phyloP scores from a whole-genome alignment of 1,140 invertebrate species.

The Tetragnatha versicolor region DNA sequence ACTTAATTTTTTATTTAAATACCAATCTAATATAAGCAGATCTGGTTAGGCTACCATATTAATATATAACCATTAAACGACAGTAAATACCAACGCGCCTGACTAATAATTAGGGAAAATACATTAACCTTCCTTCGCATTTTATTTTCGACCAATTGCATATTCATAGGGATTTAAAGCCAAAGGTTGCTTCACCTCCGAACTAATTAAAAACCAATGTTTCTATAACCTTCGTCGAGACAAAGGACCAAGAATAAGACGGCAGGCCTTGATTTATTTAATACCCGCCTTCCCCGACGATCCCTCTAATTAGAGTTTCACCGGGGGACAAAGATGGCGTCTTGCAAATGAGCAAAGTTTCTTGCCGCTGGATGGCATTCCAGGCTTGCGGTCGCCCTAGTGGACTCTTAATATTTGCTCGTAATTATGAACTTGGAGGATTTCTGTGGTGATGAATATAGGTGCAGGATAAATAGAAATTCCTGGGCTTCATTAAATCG shows the following conservation, averaged over 20 bases:
- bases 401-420: not conserved
- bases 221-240: conserved; percentile 17
- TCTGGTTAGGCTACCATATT: too few relatives aligned
- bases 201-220: conserved; percentile 29
- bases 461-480: not conserved
- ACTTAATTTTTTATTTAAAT: too few relatives aligned
- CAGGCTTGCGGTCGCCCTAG: not conserved
- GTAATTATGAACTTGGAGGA: conserved; percentile 13
- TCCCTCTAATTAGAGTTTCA: conserved; percentile 19
- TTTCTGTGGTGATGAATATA: not conserved
- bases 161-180: too few relatives aligned
- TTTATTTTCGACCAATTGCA: too few relatives aligned
- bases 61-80: too few relatives aligned
- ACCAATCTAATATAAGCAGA: too few relatives aligned
- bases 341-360: conserved; percentile 27
- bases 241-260: conserved; percentile 19
- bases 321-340: conserved; percentile 10
- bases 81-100: too few relatives aligned
- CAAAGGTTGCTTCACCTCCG: too few relatives aligned
- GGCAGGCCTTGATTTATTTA: conserved; percentile 30
- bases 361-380: conserved; percentile 14
- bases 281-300: conserved; percentile 11
- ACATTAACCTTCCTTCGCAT: too few relatives aligned
- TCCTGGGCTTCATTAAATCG: too few relatives aligned
- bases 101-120: too few relatives aligned